Evolutionary conservation across 53 echinoderm and acorn worm species (phyloP), one percentile per base, ranked within the genome.

Genomic region (Henricia sp.): DNA sequence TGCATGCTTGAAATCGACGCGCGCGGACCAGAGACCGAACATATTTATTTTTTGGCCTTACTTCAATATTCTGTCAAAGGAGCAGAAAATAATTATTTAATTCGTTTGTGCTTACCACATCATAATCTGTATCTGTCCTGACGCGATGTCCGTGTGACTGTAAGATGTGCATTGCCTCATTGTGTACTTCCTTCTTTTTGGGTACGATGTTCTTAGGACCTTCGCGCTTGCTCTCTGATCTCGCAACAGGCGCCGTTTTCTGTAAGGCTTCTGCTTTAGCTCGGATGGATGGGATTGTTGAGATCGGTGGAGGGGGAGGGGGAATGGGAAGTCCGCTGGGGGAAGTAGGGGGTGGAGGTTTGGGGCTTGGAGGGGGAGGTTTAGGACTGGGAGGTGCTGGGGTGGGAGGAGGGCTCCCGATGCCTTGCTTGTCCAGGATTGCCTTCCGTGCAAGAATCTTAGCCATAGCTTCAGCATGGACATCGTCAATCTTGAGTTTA

Each of bases 341-440:
- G 26, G 13, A 5, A n/a, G n/a, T n/a, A 19, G 50, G 50, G 32
- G 86, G 82, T 35, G 89, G 92, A 32, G 73, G 93, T 33, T n/a
- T n/a, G n/a, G n/a, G n/a, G 69, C 16, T 87, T 33, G 53, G 16
- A 27, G 27, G 34, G 16, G 37, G 72, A 37, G 52, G 74, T 17
- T 39, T n/a, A n/a, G n/a, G n/a, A n/a, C n/a, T n/a, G n/a, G 74
- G 85, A 16, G 86, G 70, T 25, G 68, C 63, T 68, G 77, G 70
- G 20, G 65, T n/a, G 44, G 89, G 90, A 13, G 88, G 77, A n/a
- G 89, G 69, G n/a, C 25, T 30, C 41, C 2, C n/a, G 3, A 40
- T 21, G 6, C 43, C 24, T 48, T 0, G 28, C 35, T 52, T 32
- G 33, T 84, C 53, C 37, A 88, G 56, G 37, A 33, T 41, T 9